These are phyloP conservation scores for Arrhamphus sclerolepis DNA, from an alignment of 2,797 vertebrate genomes.

Conservation along the genomic window DNA sequence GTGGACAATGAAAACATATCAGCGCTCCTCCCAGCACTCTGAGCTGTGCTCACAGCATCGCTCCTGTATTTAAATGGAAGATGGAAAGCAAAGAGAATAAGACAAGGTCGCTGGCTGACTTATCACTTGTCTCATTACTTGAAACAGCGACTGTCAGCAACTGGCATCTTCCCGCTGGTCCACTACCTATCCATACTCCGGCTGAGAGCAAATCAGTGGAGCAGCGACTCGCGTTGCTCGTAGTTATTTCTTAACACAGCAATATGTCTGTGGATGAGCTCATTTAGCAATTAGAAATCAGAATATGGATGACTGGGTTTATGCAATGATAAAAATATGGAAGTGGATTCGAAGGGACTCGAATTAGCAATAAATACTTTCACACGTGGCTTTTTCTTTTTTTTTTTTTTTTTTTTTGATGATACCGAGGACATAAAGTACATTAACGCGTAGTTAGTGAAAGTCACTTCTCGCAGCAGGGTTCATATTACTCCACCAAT, in stretches of 20 bases:
- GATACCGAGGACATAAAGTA: slow-evolving; percentile 31
- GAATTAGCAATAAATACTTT: slow-evolving; percentile 25
- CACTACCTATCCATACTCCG: slow-evolving; percentile 44
- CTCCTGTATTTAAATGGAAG: slow-evolving; percentile 52
- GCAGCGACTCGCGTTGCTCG: slow-evolving; percentile 29
- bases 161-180: slow-evolving; percentile 56
- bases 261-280: slow-evolving; percentile 33
- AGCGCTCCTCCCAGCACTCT: slow-evolving; percentile 9
- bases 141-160: slow-evolving; percentile 68
- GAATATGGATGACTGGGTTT: slow-evolving; percentile 19
- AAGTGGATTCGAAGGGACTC: slow-evolving; percentile 8
- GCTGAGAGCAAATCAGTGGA: slow-evolving; percentile 55
- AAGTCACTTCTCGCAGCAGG: slow-evolving; percentile 44
- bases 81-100: slow-evolving; percentile 55
- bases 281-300: slow-evolving; percentile 42
- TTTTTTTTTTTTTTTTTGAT: slow-evolving; percentile 16
- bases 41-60: slow-evolving; percentile 24
- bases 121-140: slow-evolving; percentile 71
- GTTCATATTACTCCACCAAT: slow-evolving; percentile 46
- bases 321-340: slow-evolving; percentile 6
- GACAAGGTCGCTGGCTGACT: slow-evolving; percentile 64
- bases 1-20: slow-evolving; percentile 14
- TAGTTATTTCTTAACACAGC: slow-evolving; percentile 19
- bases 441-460: slow-evolving; percentile 36
- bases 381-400: not conserved